Evolutionary conservation across 2,113 vertebrate species (phyloP).

Genomic region (Xenopus laevis): DNA sequence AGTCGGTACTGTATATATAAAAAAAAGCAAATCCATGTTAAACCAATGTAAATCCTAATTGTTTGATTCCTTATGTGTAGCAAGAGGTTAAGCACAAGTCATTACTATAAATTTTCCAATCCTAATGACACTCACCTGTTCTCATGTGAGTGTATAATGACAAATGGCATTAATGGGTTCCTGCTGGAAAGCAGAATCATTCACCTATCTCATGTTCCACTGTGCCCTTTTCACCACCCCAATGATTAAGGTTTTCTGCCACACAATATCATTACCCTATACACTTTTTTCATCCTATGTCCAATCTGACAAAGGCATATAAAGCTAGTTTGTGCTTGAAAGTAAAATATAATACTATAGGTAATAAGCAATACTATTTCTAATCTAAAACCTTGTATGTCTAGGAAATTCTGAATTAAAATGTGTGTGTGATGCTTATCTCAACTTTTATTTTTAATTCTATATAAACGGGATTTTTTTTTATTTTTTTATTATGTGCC

Average conservation of each 20-base stretch:
- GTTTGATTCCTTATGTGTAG: not conserved
- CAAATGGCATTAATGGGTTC: not conserved
- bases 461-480: too few relatives aligned
- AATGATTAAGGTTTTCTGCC: not conserved
- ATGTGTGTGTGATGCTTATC: too few relatives aligned
- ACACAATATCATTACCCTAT: not conserved
- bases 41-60: too few relatives aligned
- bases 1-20: not conserved
- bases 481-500: too few relatives aligned
- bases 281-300: not conserved
- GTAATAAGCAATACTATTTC: too few relatives aligned
- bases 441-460: too few relatives aligned
- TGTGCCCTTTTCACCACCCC: not conserved
- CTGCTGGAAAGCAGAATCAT: not conserved
- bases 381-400: too few relatives aligned
- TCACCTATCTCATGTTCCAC: not conserved
- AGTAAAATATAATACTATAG: not conserved
- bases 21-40: not conserved
- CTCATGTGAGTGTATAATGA: not conserved
- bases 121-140: slow-evolving; percentile 1
- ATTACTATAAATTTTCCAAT: not conserved
- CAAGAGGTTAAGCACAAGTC: not conserved
- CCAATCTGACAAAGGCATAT: not conserved
- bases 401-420: too few relatives aligned
- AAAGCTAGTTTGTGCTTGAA: not conserved